phyloP scores from a whole-genome alignment of 2,888 invertebrate genomes.

The Desoria tigrina region DNA sequence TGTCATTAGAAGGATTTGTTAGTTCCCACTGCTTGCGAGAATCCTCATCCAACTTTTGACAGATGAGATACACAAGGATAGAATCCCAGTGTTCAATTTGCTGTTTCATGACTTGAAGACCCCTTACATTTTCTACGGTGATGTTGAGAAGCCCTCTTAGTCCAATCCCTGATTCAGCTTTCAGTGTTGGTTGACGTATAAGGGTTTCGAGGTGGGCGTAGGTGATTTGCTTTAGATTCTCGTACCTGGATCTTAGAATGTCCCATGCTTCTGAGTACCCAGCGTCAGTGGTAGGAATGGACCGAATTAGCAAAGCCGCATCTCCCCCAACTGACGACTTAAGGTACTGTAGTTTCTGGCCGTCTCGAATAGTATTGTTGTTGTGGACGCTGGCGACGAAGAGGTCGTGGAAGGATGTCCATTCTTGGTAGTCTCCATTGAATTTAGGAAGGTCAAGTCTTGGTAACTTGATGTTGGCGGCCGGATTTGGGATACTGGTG shows the following conservation, averaged over 20 bases:
- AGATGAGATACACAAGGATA: conserved; percentile 16
- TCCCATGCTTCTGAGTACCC: conserved; percentile 37
- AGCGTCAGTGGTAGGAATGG: conserved; percentile 20
- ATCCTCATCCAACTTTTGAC: conserved; percentile 19
- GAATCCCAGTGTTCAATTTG: conserved; percentile 14
- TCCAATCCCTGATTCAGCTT: conserved; percentile 1
- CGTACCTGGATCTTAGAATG: conserved; percentile 22
- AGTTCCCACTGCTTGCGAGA: conserved; percentile 28
- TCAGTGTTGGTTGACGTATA: conserved; percentile 10
- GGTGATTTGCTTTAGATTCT: conserved; percentile 30
- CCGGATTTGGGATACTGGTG: no score
- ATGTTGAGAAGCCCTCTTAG: conserved; percentile 28
- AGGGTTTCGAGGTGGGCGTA: conserved; percentile 21
- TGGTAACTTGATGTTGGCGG: conserved; percentile 27
- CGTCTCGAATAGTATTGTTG: conserved; percentile 16
- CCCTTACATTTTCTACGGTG: conserved; percentile 21
- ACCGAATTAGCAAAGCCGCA: conserved; percentile 27
- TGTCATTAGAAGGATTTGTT: conserved; percentile 3
- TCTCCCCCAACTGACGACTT: conserved; percentile 28
- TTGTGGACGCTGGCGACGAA: conserved; percentile 25
- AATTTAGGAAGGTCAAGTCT: conserved; percentile 24
- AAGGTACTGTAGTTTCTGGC: conserved; percentile 32
- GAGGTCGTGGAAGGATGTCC: conserved; percentile 30
- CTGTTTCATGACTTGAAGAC: conserved; percentile 14
- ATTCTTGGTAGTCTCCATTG: conserved; percentile 21